These are phyloP conservation scores for Formicarius rufipectus DNA, from an alignment of 2,113 vertebrate genomes.

Conservation along the genomic window DNA sequence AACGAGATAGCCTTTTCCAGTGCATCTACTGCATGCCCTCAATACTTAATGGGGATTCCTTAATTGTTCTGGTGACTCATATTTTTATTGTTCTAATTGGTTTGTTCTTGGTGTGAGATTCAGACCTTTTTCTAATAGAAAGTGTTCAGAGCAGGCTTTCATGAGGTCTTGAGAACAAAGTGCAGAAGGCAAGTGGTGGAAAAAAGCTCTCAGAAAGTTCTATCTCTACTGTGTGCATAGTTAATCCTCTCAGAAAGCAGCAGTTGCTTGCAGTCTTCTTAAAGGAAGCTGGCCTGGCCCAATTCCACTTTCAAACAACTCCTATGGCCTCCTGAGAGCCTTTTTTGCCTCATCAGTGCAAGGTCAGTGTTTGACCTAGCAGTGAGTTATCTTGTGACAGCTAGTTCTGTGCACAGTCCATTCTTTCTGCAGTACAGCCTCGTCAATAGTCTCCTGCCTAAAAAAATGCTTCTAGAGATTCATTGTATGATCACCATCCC, in stretches of 20 bases:
- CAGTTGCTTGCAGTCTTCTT: conserved; percentile 33
- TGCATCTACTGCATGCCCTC: background rate
- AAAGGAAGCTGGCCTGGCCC: conserved; percentile 49
- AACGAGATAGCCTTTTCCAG: background rate
- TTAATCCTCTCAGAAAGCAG: conserved; percentile 12
- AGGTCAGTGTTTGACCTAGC: conserved; percentile 34
- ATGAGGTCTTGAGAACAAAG: background rate
- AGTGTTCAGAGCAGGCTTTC: background rate
- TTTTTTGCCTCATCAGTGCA: conserved; percentile 33
- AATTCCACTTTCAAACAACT: conserved; percentile 23
- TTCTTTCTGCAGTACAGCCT: conserved; percentile 5
- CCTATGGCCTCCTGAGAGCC: conserved; percentile 7
- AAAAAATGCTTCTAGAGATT: conserved; percentile 38
- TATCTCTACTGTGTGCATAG: background rate
- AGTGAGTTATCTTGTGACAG: conserved; percentile 38
- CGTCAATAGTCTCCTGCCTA: conserved; percentile 7
- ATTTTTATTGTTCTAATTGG: background rate
- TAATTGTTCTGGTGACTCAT: background rate
- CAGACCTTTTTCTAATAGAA: background rate
- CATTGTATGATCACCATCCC: background rate
- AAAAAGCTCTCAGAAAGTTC: background rate
- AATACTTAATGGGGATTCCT: background rate
- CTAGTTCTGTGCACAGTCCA: conserved; percentile 37
- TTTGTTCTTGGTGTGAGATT: background rate
- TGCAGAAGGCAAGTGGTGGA: background rate